phyloP scores from a whole-genome alignment of 35 echinoderm and acorn worm species.

The Ophiothrix spiculata region DNA sequence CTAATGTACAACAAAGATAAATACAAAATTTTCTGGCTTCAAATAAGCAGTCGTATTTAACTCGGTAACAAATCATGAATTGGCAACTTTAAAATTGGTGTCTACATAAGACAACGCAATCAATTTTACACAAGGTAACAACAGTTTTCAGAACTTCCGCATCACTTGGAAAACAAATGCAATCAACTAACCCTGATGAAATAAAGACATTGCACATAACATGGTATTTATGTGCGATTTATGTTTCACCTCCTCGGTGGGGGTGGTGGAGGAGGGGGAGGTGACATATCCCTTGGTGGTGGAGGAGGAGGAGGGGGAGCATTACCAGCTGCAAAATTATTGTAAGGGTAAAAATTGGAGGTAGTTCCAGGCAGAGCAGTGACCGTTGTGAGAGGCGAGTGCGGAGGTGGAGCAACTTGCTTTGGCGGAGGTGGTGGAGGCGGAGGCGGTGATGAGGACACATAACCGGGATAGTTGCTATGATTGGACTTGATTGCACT shows the following conservation, averaged over 20 bases:
- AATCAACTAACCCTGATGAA: too few species aligned
- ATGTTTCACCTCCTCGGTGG: conserved; percentile 12
- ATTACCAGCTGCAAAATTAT: background rate
- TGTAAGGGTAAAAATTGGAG: conserved; percentile 19
- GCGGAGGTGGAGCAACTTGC: background rate
- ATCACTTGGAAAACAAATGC: too few species aligned
- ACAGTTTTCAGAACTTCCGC: too few species aligned
- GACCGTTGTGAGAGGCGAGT: conserved; percentile 49
- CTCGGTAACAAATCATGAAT: too few species aligned
- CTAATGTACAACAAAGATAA: too few species aligned
- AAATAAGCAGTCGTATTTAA: too few species aligned
- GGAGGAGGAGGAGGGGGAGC: conserved; percentile 39
- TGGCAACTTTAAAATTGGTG: too few species aligned
- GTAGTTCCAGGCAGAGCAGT: conserved; percentile 61
- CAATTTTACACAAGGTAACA: too few species aligned
- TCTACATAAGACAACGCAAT: too few species aligned
- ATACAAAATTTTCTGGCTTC: too few species aligned
- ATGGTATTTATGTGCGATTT: conserved; percentile 14
- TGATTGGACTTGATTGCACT: conserved; percentile 23
- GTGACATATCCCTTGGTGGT: conserved; percentile 8
- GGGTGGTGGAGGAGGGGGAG: conserved; percentile 31
- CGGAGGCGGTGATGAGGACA: conserved; percentile 40
- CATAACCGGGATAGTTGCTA: conserved; percentile 1
- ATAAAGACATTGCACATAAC: background rate
- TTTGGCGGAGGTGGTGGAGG: conserved; percentile 54